A percentile compares a stretch with the other conserved stretches of the same genome.
Conservation (phyloP, 2,113 vertebrate species). For the Rhea americana region DNA sequence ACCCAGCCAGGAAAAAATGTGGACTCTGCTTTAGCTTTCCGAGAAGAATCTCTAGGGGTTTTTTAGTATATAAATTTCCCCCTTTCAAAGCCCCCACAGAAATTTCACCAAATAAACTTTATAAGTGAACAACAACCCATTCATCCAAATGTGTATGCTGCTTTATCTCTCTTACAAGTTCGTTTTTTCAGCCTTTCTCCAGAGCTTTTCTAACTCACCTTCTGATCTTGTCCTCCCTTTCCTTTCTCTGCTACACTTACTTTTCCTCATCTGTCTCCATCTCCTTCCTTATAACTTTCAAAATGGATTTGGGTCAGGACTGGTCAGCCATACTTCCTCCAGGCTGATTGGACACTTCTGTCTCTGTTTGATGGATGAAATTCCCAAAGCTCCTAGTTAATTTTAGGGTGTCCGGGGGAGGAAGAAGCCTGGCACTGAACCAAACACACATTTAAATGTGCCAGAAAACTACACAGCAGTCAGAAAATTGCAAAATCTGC, state of each 20-base stretch:
- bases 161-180: background rate
- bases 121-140: background rate
- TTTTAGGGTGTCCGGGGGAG: constrained; percentile 65
- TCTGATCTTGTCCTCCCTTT: background rate
- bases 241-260: background rate
- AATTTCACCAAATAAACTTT: background rate
- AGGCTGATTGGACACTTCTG: constrained; percentile 39
- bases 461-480: constrained; percentile 57
- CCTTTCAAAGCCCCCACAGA: background rate
- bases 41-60: background rate
- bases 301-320: constrained; percentile 10
- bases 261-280: constrained; percentile 3
- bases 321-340: constrained; percentile 16
- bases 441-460: constrained; percentile 38
- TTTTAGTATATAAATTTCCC: background rate
- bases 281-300: background rate
- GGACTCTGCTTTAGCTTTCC: background rate
- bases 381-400: constrained; percentile 64
- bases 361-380: constrained; percentile 47
- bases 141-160: background rate
- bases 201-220: background rate
- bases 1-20: background rate
- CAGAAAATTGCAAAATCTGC: constrained; percentile 63
- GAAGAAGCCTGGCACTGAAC: constrained; percentile 19
- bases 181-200: background rate